Base-by-base conservation (phyloP, 2,113 vertebrate species). In the Sylvietta virens region DNA sequence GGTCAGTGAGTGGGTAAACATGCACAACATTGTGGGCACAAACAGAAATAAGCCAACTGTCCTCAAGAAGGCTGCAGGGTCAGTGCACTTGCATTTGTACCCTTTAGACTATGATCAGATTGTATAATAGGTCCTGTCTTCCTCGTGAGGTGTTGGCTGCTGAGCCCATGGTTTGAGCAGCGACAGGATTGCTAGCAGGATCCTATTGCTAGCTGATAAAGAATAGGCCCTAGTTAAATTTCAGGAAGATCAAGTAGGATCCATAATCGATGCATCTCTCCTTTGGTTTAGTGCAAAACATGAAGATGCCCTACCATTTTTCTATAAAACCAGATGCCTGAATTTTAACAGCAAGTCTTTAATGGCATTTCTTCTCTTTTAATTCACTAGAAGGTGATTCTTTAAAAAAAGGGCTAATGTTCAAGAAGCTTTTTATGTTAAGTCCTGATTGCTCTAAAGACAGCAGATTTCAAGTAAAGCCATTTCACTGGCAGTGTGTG, bases 21-120 rank as follows among this genome's bases (percentile, higher is more conserved):
- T 2, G 5, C 6, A 35, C 35, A 61, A 11, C 7, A 26, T 18
- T 1, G 3, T 7, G 4, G 44, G 12, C 31, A 53, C 17, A 48
- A 56, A 30, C 4, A 71, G 6, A n/a, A 70, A 26, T 20, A 51
- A 81, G 10, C 5, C 39, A 45, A 3, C 33, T n/a, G 31, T 40
- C 26, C 15, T 74, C 23, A 42, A 5, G 72, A 87, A 72, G 20
- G 9, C 16, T 61, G 7, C 15, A 24, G 23, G 19, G 14, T 47
- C 40, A 35, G 4, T 30, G 15, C 9, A 13, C 15, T 58, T 47
- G 24, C 7, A 12, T 73, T 69, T 57, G 4, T 30, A 45, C 13
- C 4, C 16, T 58, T 60, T 50, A 65, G 11, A 39, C 7, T 65
- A 9, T 27, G 31, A 69, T 37, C 31, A 73, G 15, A 6, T 24